A percentile compares a stretch with the other conserved stretches of the same genome.
Evolutionary conservation across 2,888 invertebrate genomes (phyloP).

Genomic region (Apotomis turbidana): DNA sequence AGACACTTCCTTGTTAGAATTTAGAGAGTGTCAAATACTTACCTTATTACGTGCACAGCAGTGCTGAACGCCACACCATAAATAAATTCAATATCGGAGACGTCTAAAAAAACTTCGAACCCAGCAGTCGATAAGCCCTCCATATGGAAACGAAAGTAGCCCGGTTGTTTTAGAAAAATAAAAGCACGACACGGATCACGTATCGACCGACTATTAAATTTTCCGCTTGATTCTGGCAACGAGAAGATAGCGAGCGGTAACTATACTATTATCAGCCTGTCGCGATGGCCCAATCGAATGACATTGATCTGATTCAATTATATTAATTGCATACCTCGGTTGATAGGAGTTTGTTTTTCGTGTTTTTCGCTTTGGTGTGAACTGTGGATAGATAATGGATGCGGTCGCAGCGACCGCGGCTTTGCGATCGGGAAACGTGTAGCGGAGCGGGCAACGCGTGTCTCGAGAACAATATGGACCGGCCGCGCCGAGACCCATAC

Average conservation of each 20-base stretch:
- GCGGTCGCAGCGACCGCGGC: background rate
- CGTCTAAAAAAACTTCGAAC: slow-evolving; percentile 55
- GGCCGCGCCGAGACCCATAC: slow-evolving; percentile 68
- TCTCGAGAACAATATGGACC: slow-evolving; percentile 78
- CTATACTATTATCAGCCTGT: slow-evolving; percentile 1
- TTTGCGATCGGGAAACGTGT: slow-evolving; percentile 32
- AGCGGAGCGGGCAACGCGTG: slow-evolving; percentile 60
- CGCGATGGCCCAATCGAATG: slow-evolving; percentile 4
- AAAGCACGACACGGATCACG: slow-evolving; percentile 75
- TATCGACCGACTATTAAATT: slow-evolving; percentile 76
- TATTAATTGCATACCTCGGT: slow-evolving; percentile 3
- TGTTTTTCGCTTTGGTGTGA: background rate
- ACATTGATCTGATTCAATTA: slow-evolving; percentile 5
- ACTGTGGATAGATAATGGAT: background rate
- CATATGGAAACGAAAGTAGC: slow-evolving; percentile 72
- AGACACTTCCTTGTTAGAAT: slow-evolving; percentile 46
- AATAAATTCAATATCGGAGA: slow-evolving; percentile 57
- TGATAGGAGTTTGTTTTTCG: background rate
- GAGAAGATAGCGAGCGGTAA: slow-evolving; percentile 70
- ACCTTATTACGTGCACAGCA: slow-evolving; percentile 55
- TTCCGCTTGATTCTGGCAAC: slow-evolving; percentile 77
- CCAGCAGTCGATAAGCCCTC: slow-evolving; percentile 53
- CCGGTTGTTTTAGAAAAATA: slow-evolving; percentile 63
- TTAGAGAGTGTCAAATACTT: slow-evolving; percentile 46
- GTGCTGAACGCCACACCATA: no score